These are phyloP conservation scores for Arrhopalites spinosus DNA, from an alignment of 2,888 invertebrate genomes.

Conservation along the genomic window DNA sequence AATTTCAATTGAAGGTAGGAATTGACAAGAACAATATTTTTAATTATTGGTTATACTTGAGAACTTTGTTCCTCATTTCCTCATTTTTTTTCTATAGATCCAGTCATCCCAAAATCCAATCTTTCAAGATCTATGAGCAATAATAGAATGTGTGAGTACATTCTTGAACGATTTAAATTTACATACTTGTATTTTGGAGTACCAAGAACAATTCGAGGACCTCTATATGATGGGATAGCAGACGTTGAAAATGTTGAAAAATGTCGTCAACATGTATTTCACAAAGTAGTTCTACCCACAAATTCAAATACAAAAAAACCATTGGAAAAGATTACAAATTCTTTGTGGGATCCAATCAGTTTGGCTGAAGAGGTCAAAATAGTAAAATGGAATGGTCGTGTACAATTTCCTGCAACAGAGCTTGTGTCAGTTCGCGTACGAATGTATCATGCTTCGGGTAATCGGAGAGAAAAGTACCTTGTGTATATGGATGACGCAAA, in stretches of 20 bases:
- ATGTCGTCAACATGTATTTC: conserved; percentile 11
- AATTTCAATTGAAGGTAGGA: conserved; percentile 60
- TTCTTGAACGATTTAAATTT: conserved; percentile 60
- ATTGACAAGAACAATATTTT: conserved; percentile 1
- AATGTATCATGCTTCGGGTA: conserved; percentile 6
- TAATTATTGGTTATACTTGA: too few species aligned
- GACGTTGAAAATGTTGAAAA: conserved; percentile 5
- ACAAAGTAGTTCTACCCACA: background rate
- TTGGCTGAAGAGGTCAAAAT: conserved; percentile 33
- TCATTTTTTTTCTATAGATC: conserved; percentile 59
- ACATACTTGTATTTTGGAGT: conserved; percentile 62
- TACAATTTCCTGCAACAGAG: conserved; percentile 22
- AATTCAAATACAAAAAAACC: background rate
- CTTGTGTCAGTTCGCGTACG: conserved; percentile 2
- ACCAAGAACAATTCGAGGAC: conserved; percentile 59
- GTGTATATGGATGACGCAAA: conserved; percentile 41
- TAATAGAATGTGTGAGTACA: conserved; percentile 61
- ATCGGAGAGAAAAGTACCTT: conserved; percentile 28
- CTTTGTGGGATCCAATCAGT: conserved; percentile 28
- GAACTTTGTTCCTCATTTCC: too few species aligned
- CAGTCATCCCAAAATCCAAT: conserved; percentile 61
- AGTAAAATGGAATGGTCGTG: conserved; percentile 12
- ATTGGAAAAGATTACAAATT: conserved; percentile 26
- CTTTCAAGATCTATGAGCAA: conserved; percentile 61
- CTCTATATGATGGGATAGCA: conserved; percentile 57